Percentiles rank a stretch among this genome's conserved stretches.
Evolutionary conservation across 2,888 invertebrate species (phyloP).

Genomic region (Pyralis farinalis): DNA sequence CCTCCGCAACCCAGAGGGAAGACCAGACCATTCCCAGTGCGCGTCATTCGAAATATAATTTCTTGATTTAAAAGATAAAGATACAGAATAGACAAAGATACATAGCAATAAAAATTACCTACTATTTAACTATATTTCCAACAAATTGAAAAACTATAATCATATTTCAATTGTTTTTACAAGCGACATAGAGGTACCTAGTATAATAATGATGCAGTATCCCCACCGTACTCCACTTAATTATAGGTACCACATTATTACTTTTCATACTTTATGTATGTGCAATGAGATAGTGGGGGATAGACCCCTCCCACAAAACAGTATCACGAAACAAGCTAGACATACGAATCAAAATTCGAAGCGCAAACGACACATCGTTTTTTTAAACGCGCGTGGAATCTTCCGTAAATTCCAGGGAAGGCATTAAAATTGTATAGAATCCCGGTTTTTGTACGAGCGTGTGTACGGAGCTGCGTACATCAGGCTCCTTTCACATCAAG

Average conservation of each 20-base stretch:
- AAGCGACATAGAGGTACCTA: too few species aligned
- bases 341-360: conserved; percentile 51
- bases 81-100: too few species aligned
- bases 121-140: too few species aligned
- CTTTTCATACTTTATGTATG: neutral
- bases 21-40: too few species aligned
- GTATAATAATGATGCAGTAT: too few species aligned
- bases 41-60: too few species aligned
- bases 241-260: neutral
- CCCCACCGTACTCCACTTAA: neutral
- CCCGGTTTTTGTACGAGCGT: conserved; percentile 54
- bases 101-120: too few species aligned
- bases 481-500: conserved; percentile 13
- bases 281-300: neutral
- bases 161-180: too few species aligned
- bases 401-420: conserved; percentile 66
- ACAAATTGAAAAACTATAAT: too few species aligned
- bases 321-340: conserved; percentile 1
- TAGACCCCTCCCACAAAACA: conserved; percentile 1
- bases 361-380: conserved; percentile 56
- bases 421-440: conserved; percentile 76
- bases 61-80: too few species aligned
- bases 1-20: too few species aligned
- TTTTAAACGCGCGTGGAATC: conserved; percentile 49
- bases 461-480: conserved; percentile 39